These are phyloP conservation scores for Oxyscelio sp. DNA, from an alignment of 2,888 invertebrate genomes.

Conservation along the genomic window DNA sequence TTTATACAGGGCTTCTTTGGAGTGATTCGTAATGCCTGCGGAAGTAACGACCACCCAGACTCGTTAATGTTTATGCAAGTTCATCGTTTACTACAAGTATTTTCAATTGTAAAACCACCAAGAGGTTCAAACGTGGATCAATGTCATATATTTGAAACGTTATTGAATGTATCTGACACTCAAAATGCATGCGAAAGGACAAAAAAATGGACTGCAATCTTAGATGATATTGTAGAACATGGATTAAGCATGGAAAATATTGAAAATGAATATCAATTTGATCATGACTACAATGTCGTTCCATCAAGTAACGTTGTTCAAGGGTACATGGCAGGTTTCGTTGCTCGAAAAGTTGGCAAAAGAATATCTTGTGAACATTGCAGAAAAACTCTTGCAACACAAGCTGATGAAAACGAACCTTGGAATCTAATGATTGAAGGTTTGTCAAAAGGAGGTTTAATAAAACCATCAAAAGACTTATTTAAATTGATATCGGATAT, in stretches of 20 bases:
- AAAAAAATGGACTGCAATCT: too few species aligned
- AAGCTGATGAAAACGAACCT: too few species aligned
- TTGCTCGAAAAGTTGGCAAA: not conserved
- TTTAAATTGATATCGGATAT: not conserved
- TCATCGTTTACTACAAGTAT: conserved; percentile 65
- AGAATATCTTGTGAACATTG: too few species aligned
- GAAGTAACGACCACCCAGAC: conserved; percentile 73
- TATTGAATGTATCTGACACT: too few species aligned
- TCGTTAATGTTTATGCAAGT: conserved; percentile 69
- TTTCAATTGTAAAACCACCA: conserved; percentile 71
- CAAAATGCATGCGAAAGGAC: too few species aligned
- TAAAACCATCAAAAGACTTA: conserved; percentile 20
- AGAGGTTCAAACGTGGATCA: conserved; percentile 69
- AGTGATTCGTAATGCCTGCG: conserved; percentile 68
- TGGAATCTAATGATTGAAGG: too few species aligned
- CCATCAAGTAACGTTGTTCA: not conserved
- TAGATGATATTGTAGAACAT: not conserved
- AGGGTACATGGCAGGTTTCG: conserved; percentile 18
- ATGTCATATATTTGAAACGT: too few species aligned
- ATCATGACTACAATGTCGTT: conserved; percentile 15
- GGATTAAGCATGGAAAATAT: not conserved
- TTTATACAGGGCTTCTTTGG: conserved; percentile 73
- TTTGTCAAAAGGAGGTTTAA: conserved; percentile 2
- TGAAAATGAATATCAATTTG: not conserved
- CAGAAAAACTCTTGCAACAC: too few species aligned